Conservation (phyloP, 2,888 invertebrate genomes). For the Apeira syringaria region DNA sequence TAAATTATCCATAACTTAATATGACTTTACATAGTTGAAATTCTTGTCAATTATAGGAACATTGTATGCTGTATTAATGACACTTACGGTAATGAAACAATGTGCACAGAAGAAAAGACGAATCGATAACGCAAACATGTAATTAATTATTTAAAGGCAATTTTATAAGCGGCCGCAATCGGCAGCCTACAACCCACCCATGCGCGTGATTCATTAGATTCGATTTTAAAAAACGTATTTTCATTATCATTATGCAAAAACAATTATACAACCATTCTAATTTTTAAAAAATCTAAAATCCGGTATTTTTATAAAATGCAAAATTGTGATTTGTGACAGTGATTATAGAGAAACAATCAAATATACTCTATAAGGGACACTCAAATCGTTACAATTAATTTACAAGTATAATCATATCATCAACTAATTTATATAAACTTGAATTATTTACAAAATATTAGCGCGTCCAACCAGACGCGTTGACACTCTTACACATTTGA, state of each 20-base stretch:
- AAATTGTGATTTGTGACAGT: slow-evolving; percentile 80
- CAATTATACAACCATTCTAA: slow-evolving; percentile 64
- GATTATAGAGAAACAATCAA: slow-evolving; percentile 69
- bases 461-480: slow-evolving; percentile 63
- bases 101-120: slow-evolving; percentile 32
- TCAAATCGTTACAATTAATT: slow-evolving; percentile 75
- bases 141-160: slow-evolving; percentile 14
- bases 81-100: slow-evolving; percentile 15
- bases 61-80: slow-evolving; percentile 22
- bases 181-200: slow-evolving; percentile 58
- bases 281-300: slow-evolving; percentile 59
- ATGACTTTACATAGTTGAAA: slow-evolving; percentile 23
- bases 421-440: slow-evolving; percentile 69
- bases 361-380: slow-evolving; percentile 72
- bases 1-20: slow-evolving; percentile 24
- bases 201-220: slow-evolving; percentile 60
- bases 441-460: slow-evolving; percentile 79
- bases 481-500: slow-evolving; percentile 68
- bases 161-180: slow-evolving; percentile 41
- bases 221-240: slow-evolving; percentile 52
- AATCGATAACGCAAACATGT: slow-evolving; percentile 8
- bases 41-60: slow-evolving; percentile 32
- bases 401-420: slow-evolving; percentile 77
- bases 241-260: slow-evolving; percentile 65
- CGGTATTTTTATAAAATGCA: slow-evolving; percentile 67